A percentile compares a stretch with the other conserved stretches of the same genome.
These are phyloP conservation scores for Rhinolophus ferrumequinum DNA, from an alignment of 2,113 vertebrate species.

Conservation along the genomic window DNA sequence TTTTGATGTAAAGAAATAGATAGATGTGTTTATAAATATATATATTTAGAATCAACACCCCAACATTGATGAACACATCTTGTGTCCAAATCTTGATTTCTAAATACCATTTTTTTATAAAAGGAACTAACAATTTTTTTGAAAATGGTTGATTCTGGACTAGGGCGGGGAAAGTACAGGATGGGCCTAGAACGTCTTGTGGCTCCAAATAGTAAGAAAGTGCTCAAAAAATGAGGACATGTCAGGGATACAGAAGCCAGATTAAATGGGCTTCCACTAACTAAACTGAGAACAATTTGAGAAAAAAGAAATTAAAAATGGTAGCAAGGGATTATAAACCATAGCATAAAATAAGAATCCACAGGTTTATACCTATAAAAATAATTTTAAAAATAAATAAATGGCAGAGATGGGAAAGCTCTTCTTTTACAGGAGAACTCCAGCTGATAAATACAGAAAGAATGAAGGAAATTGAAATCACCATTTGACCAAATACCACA, in stretches of 20 bases:
- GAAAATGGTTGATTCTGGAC: not conserved
- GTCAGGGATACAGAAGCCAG: not conserved
- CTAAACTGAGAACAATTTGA: not conserved
- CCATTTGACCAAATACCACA: not conserved
- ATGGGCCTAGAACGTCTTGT: not conserved
- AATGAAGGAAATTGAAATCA: not conserved
- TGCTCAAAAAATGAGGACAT: not conserved
- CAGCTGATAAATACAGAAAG: not conserved
- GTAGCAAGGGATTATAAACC: not conserved
- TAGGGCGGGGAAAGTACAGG: not conserved
- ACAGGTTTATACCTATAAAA: not conserved
- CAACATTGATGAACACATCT: not conserved
- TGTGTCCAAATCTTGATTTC: not conserved
- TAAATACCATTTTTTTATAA: not conserved
- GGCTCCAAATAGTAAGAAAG: not conserved
- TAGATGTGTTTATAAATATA: not conserved
- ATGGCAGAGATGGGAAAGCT: not conserved
- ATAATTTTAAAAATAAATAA: not conserved
- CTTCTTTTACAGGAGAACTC: not conserved
- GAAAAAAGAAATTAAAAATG: not conserved
- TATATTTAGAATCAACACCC: not conserved
- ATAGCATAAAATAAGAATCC: not conserved
- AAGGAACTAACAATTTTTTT: not conserved
- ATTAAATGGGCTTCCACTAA: not conserved
- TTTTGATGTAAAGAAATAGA: conserved; percentile 25